These are phyloP conservation scores for Eudemis profundana DNA, from an alignment of 2,888 invertebrate species.

Conservation along the genomic window DNA sequence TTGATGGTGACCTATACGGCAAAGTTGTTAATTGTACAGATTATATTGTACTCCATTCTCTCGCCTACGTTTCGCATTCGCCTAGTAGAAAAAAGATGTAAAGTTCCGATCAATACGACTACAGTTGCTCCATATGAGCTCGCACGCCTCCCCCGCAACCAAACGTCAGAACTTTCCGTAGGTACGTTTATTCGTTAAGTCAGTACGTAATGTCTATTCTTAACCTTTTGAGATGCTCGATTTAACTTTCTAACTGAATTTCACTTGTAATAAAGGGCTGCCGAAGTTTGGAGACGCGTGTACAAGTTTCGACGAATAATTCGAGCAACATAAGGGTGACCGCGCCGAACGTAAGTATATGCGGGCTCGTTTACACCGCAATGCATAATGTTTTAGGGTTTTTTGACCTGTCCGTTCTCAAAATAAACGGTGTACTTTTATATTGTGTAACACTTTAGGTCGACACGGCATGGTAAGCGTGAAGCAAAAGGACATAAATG, in stretches of 20 bases:
- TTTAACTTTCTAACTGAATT: conserved; percentile 54
- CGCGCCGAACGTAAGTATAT: not conserved
- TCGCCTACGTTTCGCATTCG: no score
- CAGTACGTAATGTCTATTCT: conserved; percentile 42
- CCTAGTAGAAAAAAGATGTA: no score
- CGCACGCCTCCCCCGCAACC: conserved; percentile 9
- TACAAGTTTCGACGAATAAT: conserved; percentile 45
- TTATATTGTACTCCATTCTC: no score
- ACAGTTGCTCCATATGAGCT: not conserved
- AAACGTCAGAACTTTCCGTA: conserved; percentile 33
- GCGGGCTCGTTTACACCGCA: not conserved
- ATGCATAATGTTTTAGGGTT: not conserved
- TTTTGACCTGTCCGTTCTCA: no score
- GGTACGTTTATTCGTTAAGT: conserved; percentile 45
- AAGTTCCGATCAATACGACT: not conserved
- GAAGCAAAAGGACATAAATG: no score
- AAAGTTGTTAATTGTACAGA: no score
- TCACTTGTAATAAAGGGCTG: conserved; percentile 49
- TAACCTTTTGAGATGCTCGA: conserved; percentile 45
- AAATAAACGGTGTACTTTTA: not conserved
- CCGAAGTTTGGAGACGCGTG: conserved; percentile 49
- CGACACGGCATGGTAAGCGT: no score
- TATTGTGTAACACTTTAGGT: not conserved
- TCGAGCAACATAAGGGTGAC: conserved; percentile 2
- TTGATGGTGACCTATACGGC: no score